These are phyloP conservation scores for Drosophila engyochracea DNA, from an alignment of 2,888 invertebrate genomes.

Conservation along the genomic window DNA sequence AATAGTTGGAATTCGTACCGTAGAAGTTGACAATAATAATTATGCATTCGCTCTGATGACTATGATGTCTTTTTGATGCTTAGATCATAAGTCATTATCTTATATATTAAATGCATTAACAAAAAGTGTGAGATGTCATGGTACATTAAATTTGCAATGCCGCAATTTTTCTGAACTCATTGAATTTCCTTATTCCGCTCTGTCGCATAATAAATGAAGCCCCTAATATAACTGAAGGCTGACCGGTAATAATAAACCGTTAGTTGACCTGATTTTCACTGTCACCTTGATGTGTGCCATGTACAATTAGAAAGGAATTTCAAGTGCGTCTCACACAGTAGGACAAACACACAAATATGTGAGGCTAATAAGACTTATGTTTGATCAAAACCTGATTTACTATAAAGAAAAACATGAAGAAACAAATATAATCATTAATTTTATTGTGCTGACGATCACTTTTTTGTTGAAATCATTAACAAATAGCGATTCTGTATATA, in stretches of 20 bases:
- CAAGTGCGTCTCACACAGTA: conserved; percentile 53
- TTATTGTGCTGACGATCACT: conserved; percentile 77
- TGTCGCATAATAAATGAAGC: conserved; percentile 32
- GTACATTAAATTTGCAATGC: not conserved
- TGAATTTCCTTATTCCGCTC: conserved; percentile 16
- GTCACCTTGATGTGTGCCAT: conserved; percentile 55
- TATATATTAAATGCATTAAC: not conserved
- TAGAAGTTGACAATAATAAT: not conserved
- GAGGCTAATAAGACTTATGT: conserved; percentile 62
- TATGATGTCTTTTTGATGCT: not conserved
- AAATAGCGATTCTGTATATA: conserved; percentile 72
- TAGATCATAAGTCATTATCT: not conserved
- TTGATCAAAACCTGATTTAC: conserved; percentile 65
- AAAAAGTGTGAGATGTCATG: not conserved
- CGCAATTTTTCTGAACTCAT: not conserved
- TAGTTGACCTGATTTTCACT: conserved; percentile 65
- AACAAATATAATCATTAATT: conserved; percentile 71
- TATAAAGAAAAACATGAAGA: conserved; percentile 38
- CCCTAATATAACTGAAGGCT: conserved; percentile 47
- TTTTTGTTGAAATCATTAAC: conserved; percentile 79
- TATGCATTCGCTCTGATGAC: not conserved
- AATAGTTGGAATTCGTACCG: not conserved
- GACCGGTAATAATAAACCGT: conserved; percentile 45
- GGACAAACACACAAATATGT: conserved; percentile 8
- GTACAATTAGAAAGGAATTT: conserved; percentile 77